Conservation (phyloP, 2,888 invertebrate genomes). For the Leptodirus hochenwartii region DNA sequence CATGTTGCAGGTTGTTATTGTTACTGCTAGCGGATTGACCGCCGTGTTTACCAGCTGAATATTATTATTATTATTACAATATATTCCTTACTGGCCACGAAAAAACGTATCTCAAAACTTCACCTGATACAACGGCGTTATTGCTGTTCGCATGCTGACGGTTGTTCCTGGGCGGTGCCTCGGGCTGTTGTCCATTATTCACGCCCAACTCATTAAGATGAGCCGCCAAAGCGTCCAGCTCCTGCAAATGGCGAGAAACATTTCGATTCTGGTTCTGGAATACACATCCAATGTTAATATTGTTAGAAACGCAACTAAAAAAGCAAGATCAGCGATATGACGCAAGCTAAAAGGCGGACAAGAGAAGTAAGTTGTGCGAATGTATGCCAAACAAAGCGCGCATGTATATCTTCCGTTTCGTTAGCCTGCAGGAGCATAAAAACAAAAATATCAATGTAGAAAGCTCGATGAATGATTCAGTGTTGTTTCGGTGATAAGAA, state of each 20-base stretch:
- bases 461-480: background rate
- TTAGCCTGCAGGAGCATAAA: background rate
- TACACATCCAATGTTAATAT: no score
- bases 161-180: constrained; percentile 50
- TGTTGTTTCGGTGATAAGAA: constrained; percentile 6
- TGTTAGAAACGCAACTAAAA: no score
- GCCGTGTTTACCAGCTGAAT: constrained; percentile 25
- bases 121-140: no score
- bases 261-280: constrained; percentile 1
- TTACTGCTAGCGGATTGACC: constrained; percentile 16
- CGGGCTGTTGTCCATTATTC: constrained; percentile 30
- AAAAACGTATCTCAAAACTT: no score
- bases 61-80: no score
- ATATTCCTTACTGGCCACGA: no score
- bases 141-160: no score
- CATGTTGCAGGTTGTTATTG: constrained; percentile 24
- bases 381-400: no score
- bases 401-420: no score
- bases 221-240: constrained; percentile 90
- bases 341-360: no score
- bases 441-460: background rate
- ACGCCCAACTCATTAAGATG: constrained; percentile 86
- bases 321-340: no score
- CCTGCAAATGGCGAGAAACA: constrained; percentile 37
- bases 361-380: no score